A percentile compares a stretch with the other conserved stretches of the same genome.
These are phyloP conservation scores for Brevimyrus niger DNA, from an alignment of 2,113 vertebrate species.

Conservation along the genomic window DNA sequence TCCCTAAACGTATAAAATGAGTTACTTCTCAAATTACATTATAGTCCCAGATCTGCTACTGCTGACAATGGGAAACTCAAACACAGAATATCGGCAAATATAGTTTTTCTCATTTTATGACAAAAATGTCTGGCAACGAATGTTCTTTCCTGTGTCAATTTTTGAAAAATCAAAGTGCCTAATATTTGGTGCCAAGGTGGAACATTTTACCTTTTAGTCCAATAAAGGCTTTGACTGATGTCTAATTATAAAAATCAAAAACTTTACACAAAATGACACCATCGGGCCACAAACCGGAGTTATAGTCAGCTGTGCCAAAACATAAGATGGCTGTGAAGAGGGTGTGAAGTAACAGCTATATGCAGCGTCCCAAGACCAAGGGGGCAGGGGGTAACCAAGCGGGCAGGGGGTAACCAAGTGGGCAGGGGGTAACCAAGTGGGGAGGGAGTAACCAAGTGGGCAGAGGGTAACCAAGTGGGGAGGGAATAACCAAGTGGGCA, in stretches of 20 bases:
- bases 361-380: not conserved
- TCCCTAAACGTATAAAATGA: not conserved
- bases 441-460: not conserved
- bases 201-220: not conserved
- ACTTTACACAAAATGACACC: not conserved
- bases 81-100: not conserved
- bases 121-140: not conserved
- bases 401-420: no score
- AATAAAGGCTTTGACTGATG: not conserved
- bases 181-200: not conserved
- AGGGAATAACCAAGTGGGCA: not conserved
- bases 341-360: not conserved
- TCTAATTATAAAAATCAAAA: not conserved
- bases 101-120: not conserved
- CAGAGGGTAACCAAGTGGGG: not conserved
- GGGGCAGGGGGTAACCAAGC: not conserved
- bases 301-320: not conserved
- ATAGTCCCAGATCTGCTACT: not conserved
- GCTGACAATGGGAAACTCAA: not conserved
- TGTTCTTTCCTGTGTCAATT: not conserved
- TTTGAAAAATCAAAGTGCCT: not conserved
- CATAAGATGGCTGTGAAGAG: not conserved
- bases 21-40: not conserved
- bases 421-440: not conserved
- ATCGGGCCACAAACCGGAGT: not conserved